Percentiles rank a stretch among this genome's conserved stretches.
Evolutionary conservation across 1,140 invertebrate genomes (phyloP).

Genomic region (Atopsyche davidsoni): DNA sequence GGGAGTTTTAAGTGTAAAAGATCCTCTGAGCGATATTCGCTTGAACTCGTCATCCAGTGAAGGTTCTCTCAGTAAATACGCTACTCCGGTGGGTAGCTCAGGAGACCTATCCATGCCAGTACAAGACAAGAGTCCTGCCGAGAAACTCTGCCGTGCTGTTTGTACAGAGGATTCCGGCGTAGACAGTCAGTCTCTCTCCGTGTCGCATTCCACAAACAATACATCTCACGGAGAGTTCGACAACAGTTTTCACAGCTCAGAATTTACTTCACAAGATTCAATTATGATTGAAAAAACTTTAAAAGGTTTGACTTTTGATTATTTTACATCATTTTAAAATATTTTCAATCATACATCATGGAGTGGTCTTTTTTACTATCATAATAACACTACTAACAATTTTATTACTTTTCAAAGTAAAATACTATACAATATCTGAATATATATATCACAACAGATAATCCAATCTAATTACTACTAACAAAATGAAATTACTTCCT

Average conservation of each 20-base stretch:
- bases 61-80: constrained; percentile 25
- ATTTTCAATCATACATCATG: no score
- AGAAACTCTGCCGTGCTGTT: neutral
- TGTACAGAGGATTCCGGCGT: constrained; percentile 22
- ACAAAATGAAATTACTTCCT: no score
- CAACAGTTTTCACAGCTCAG: constrained; percentile 12
- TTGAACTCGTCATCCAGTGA: constrained; percentile 23
- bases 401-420: no score
- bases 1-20: constrained; percentile 8
- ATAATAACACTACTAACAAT: no score
- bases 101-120: constrained; percentile 13
- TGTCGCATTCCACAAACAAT: constrained; percentile 18
- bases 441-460: no score
- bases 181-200: constrained; percentile 25
- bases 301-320: no score
- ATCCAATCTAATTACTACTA: no score
- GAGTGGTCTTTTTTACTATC: no score
- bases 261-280: constrained; percentile 18
- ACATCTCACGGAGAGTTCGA: constrained; percentile 18
- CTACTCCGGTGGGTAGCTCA: constrained; percentile 21
- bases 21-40: constrained; percentile 3
- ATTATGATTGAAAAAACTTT: no score
- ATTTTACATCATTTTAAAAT: no score
- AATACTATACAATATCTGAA: no score
- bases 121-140: constrained; percentile 13